These are phyloP conservation scores for Centruroides sculpturatus DNA, from an alignment of 1,140 invertebrate genomes.

Conservation along the genomic window DNA sequence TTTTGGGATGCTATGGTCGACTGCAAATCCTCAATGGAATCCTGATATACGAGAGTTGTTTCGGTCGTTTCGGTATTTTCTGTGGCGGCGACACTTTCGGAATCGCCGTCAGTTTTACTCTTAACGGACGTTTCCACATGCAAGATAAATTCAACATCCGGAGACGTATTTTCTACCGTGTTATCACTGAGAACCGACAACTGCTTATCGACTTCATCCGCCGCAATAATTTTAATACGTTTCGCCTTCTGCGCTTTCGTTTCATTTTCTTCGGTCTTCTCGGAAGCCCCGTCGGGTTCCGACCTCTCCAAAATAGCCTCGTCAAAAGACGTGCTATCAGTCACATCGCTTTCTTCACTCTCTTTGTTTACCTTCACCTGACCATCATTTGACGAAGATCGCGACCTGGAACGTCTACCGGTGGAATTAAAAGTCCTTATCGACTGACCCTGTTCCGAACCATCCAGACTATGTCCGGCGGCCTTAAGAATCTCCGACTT, in stretches of 20 bases:
- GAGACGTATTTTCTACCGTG: slow-evolving; percentile 23
- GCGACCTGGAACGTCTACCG: no score
- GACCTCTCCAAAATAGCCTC: not conserved
- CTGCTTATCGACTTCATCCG: slow-evolving; percentile 8
- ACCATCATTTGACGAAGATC: no score
- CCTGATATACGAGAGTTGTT: slow-evolving; percentile 11
- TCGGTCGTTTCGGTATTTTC: slow-evolving; percentile 42
- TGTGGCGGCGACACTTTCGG: slow-evolving; percentile 33
- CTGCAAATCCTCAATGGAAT: slow-evolving; percentile 20
- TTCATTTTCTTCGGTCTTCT: not conserved
- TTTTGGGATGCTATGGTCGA: slow-evolving; percentile 10
- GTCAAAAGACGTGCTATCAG: not conserved
- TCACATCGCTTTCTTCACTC: no score
- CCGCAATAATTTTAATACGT: slow-evolving; percentile 1
- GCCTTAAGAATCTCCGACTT: no score
- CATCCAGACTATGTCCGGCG: no score
- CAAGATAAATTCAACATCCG: slow-evolving; percentile 42
- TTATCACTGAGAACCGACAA: slow-evolving; percentile 19
- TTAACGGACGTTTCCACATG: slow-evolving; percentile 8
- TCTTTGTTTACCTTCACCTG: no score
- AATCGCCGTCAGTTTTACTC: slow-evolving; percentile 31
- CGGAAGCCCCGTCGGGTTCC: not conserved
- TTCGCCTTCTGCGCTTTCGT: not conserved
- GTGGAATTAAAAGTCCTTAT: no score
- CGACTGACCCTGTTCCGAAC: no score